These are phyloP conservation scores for Atherix ibis DNA, from an alignment of 2,888 invertebrate species.

Conservation along the genomic window DNA sequence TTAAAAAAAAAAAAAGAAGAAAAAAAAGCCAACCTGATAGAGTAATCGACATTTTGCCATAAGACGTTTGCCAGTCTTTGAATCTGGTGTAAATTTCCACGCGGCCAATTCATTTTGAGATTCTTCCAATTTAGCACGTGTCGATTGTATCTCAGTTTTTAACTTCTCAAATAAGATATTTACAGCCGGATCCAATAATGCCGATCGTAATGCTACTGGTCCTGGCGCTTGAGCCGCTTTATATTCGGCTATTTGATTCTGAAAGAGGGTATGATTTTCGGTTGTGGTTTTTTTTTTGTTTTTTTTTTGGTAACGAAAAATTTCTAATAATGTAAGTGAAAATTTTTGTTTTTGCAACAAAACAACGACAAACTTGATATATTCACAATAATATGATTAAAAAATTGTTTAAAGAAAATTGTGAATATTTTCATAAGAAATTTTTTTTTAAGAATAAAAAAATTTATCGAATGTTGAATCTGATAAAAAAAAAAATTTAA, in stretches of 20 bases:
- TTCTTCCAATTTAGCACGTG: conserved; percentile 83
- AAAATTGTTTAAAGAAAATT: no score
- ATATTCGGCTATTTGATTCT: conserved; percentile 89
- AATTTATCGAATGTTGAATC: no score
- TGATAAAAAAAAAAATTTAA: conserved; percentile 2
- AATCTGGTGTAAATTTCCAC: conserved; percentile 99
- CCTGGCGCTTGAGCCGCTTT: conserved; percentile 78
- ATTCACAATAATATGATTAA: no score
- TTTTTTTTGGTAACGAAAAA: no score
- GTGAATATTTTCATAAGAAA: no score
- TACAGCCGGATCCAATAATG: conserved; percentile 87
- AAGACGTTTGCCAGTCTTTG: conserved; percentile 91
- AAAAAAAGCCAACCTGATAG: conserved; percentile 42
- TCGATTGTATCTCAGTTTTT: conserved; percentile 75
- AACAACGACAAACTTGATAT: no score
- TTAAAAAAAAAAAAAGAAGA: no score
- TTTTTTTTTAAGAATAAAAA: no score
- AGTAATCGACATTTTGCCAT: conserved; percentile 94
- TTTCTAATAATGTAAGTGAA: no score
- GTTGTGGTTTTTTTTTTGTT: no score
- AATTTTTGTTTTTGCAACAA: no score
- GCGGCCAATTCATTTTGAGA: conserved; percentile 95
- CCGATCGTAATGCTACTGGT: conserved; percentile 56
- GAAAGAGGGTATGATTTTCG: conserved; percentile 13
- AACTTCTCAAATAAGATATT: conserved; percentile 84